Evolutionary conservation across 2,888 invertebrate species (phyloP).

Genomic region (Drosophila robusta): DNA sequence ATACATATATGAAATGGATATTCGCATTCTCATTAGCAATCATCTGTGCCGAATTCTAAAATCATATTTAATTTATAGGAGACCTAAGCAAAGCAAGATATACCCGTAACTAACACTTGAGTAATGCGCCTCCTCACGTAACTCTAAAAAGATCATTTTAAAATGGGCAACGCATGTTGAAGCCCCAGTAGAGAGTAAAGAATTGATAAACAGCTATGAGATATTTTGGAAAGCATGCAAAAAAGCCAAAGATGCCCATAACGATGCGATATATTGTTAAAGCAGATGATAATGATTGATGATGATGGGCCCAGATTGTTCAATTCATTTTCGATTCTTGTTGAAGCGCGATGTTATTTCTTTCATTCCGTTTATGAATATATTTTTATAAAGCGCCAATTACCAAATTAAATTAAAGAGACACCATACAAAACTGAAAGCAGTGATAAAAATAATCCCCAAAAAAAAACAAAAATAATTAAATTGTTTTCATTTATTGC

Average conservation of each 20-base stretch:
- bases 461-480: constrained; percentile 7
- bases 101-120: constrained; percentile 37
- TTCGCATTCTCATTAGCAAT: constrained; percentile 17
- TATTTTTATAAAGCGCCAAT: constrained; percentile 40
- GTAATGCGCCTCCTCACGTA: constrained; percentile 44
- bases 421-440: constrained; percentile 22
- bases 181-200: constrained; percentile 18
- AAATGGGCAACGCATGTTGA: constrained; percentile 49
- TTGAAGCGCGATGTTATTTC: constrained; percentile 49
- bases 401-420: constrained; percentile 35
- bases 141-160: constrained; percentile 32
- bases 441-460: constrained; percentile 16
- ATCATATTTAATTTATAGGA: constrained; percentile 67
- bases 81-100: constrained; percentile 55
- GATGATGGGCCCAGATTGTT: constrained; percentile 39
- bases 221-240: constrained; percentile 40
- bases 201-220: constrained; percentile 21
- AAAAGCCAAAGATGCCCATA: constrained; percentile 16
- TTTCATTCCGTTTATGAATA: constrained; percentile 35
- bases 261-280: constrained; percentile 2
- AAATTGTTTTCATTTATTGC: constrained; percentile 35
- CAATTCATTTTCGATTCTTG: constrained; percentile 31
- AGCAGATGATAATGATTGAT: constrained; percentile 20
- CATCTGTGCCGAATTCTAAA: constrained; percentile 68
- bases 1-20: constrained; percentile 17